A percentile compares a stretch with the other conserved stretches of the same genome.
These are phyloP conservation scores for Venturia canescens DNA, from an alignment of 1,140 invertebrate species.

Conservation along the genomic window DNA sequence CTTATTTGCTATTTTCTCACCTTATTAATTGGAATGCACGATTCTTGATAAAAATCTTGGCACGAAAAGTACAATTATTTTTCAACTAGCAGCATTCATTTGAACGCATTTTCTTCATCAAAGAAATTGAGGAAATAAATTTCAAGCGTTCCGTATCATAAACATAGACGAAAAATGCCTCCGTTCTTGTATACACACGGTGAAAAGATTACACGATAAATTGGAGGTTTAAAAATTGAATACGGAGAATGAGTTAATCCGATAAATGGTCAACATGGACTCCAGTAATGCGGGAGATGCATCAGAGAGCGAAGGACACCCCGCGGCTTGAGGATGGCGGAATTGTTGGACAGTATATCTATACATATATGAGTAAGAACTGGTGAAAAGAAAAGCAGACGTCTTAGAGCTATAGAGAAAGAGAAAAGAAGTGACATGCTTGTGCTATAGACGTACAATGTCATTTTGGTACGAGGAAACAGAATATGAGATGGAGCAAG, in stretches of 20 bases:
- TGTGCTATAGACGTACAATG: conserved; percentile 36
- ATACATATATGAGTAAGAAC: neutral
- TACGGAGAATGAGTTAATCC: conserved; percentile 1
- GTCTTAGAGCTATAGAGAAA: conserved; percentile 42
- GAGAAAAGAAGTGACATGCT: conserved; percentile 42
- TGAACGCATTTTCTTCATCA: too few relatives aligned
- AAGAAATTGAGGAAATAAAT: too few relatives aligned
- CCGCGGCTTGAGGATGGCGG: neutral
- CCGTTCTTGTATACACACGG: neutral
- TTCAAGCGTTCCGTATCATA: too few relatives aligned
- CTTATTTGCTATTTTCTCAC: neutral
- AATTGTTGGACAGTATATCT: neutral
- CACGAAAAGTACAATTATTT: too few relatives aligned
- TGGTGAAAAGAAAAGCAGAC: conserved; percentile 49
- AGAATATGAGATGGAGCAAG: conserved; percentile 10
- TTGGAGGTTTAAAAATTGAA: conserved; percentile 17
- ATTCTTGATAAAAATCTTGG: too few relatives aligned
- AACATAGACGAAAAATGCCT: neutral
- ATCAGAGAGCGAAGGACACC: conserved; percentile 29
- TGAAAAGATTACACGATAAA: neutral
- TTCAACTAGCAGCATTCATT: too few relatives aligned
- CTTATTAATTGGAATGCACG: too few relatives aligned
- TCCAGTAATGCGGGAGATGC: conserved; percentile 27
- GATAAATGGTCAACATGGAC: conserved; percentile 26
- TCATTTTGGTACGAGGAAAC: conserved; percentile 31